Conservation (phyloP, 1,140 invertebrate species). For the Drosophila lacertosa region DNA sequence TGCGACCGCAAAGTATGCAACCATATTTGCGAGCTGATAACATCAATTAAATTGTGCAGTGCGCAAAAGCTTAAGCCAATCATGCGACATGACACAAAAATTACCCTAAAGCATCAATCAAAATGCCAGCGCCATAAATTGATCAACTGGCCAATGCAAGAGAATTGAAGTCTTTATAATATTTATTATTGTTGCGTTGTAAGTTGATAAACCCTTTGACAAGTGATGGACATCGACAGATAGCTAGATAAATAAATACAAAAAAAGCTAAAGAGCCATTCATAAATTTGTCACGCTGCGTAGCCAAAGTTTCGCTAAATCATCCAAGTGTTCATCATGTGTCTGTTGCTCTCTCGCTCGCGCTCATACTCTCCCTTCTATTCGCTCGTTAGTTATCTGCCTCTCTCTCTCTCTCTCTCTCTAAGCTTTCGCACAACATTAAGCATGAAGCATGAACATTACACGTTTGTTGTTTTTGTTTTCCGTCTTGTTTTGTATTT, state of each 20-base stretch:
- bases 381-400: too few species aligned
- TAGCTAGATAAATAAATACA: background rate
- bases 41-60: conserved; percentile 11
- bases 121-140: conserved; percentile 42
- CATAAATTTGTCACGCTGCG: conserved; percentile 37
- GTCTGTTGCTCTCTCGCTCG: background rate
- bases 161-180: conserved; percentile 7
- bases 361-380: background rate
- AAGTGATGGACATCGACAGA: conserved; percentile 17
- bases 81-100: conserved; percentile 32
- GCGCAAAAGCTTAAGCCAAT: conserved; percentile 38
- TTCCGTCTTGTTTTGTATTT: too few species aligned
- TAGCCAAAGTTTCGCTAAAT: conserved; percentile 13
- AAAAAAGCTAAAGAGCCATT: conserved; percentile 12
- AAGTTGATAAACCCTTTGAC: conserved; percentile 33
- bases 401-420: background rate
- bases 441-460: conserved; percentile 23
- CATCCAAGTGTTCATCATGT: background rate
- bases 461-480: conserved; percentile 4
- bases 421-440: conserved; percentile 17
- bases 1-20: conserved; percentile 42
- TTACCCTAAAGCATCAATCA: conserved; percentile 52
- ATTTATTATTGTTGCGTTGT: conserved; percentile 28
- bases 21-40: conserved; percentile 3
- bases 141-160: conserved; percentile 11